A percentile compares a stretch with the other conserved stretches of the same genome.
phyloP scores from a whole-genome alignment of 2,797 vertebrate genomes.

The Coranthus polyacanthus region DNA sequence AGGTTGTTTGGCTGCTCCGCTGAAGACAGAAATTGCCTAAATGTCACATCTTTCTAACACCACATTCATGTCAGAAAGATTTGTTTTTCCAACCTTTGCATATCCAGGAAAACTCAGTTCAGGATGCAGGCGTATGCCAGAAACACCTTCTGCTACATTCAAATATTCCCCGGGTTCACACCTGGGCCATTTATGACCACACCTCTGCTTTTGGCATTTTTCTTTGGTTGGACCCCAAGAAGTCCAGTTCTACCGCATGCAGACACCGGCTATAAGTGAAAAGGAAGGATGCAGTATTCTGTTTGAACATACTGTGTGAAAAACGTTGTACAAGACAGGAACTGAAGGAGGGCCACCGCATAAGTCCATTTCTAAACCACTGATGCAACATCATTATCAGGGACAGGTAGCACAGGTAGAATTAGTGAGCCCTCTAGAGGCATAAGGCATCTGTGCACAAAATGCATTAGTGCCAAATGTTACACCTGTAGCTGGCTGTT shows the following conservation, averaged over 20 bases:
- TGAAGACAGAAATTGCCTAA: constrained; percentile 35
- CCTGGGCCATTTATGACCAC: constrained; percentile 24
- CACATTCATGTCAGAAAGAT: constrained; percentile 19
- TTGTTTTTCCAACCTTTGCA: constrained; percentile 50
- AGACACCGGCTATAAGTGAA: neutral
- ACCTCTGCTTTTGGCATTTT: constrained; percentile 10
- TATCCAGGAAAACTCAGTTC: constrained; percentile 35
- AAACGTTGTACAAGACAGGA: neutral
- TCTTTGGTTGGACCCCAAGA: neutral
- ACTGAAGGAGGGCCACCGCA: neutral
- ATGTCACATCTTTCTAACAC: constrained; percentile 53
- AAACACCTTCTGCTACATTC: constrained; percentile 42
- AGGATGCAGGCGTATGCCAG: constrained; percentile 48
- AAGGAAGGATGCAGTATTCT: neutral
- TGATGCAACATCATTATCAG: constrained; percentile 19
- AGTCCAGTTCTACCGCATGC: constrained; percentile 11
- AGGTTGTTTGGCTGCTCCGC: constrained; percentile 21
- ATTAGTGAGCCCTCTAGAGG: constrained; percentile 70
- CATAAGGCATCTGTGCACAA: constrained; percentile 1
- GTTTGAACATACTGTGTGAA: neutral
- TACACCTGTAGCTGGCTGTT: constrained; percentile 1
- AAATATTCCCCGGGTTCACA: constrained; percentile 44
- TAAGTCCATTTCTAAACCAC: neutral
- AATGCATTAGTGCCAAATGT: neutral
- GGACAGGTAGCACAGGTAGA: constrained; percentile 38